A percentile compares a stretch with the other conserved stretches of the same genome.
These are phyloP conservation scores for Euura saliciscinereae DNA, from an alignment of 1,140 invertebrate genomes.

Conservation along the genomic window DNA sequence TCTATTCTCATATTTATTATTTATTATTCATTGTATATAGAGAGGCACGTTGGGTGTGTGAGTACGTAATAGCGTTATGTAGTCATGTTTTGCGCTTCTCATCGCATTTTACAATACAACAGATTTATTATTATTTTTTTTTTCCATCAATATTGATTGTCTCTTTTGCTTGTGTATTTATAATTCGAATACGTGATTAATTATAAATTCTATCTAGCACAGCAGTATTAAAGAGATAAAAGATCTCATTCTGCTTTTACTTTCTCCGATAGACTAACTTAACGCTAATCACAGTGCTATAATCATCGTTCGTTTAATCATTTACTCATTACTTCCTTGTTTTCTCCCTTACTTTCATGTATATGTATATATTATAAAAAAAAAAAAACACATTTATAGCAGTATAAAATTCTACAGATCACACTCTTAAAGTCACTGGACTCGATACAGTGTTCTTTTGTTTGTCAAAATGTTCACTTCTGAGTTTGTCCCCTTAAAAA, in stretches of 20 bases:
- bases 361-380: neutral
- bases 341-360: too few species aligned
- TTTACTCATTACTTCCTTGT: too few species aligned
- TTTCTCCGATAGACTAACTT: neutral
- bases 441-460: neutral
- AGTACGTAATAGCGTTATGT: conserved; percentile 36
- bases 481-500: neutral
- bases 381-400: neutral
- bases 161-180: too few species aligned
- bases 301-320: neutral
- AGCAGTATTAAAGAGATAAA: too few species aligned
- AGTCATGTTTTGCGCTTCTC: neutral
- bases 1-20: neutral
- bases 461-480: neutral
- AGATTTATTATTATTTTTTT: too few species aligned
- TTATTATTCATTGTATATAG: conserved; percentile 30
- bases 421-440: neutral
- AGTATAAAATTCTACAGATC: neutral
- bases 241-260: too few species aligned
- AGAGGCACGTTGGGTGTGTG: conserved; percentile 45
- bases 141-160: too few species aligned
- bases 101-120: too few species aligned
- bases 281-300: conserved; percentile 7
- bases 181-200: too few species aligned
- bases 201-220: too few species aligned